Evolutionary conservation across 1,140 invertebrate genomes (phyloP), one percentile per base, ranked within the genome.

Genomic region (Triops cancriformis): DNA sequence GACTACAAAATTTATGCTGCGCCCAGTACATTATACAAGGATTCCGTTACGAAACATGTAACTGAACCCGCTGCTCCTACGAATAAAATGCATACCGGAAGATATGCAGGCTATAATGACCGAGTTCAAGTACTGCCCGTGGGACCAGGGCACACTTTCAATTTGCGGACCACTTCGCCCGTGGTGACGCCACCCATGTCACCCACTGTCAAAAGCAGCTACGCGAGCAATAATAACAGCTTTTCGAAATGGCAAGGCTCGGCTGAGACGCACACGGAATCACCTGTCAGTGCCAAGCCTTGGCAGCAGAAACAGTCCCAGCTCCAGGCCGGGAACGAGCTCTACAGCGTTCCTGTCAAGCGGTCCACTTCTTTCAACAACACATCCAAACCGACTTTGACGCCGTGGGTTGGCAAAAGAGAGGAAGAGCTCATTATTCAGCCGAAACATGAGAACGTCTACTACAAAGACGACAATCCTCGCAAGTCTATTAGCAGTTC

Each of bases 61-160:
- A 9, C 51, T 3, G 51, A 64, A 4, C n/a, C 51, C 23, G 14
- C 7, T 9, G 23, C 1, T 23, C 14, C 51, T 23, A 9, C 51
- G 6, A 64, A 0, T 23, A 64, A 64, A 9, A 64, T 64, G 51
- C 75, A 41, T 3, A 43, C 74, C 26, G 77, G 77, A 77, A 73
- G 73, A 43, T 78, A 73, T n/a, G 77, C 74, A 31, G 74, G 74
- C 5, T 76, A 76, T 11, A 28, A 77, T 10, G 80, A 81, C 72
- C 51, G 78, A 18, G 74, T 81, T 37, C 80, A 81, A 75, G 82
- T 83, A 14, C 78, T 83, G 7, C 82, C 82, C 10, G 81, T 81
- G 0, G 82, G 82, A 5, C 82, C 82, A 0, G 81, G 80, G 31
- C 80, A 82, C 73, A 82, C 80, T 0, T 83, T 83, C 75, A 80